Evolutionary conservation across 2,888 invertebrate genomes (phyloP), one percentile per base, ranked within the genome.

Genomic region (Oxystoma pomonae): DNA sequence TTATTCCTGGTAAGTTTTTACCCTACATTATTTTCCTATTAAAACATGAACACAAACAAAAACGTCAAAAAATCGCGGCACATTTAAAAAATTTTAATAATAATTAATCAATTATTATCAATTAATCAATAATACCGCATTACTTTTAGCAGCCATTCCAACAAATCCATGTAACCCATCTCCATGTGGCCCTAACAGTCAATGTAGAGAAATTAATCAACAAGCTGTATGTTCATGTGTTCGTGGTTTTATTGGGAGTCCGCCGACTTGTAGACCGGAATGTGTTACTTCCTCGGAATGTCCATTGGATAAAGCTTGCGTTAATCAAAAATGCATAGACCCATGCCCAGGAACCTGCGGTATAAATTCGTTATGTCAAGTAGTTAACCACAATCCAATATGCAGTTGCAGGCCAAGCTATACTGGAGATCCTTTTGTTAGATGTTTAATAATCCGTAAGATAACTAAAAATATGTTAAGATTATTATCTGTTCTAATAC

Each of bases 261-360:
- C 84, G 21, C 84, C 84, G 17, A 82, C 82, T 71, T 85, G 84
- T 71, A 76, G 82, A 69, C 84, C 84, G 2, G 83, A 85, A 75
- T 85, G 85, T 75, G 77, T 81, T n/a, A 81, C 82, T 58, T 85
- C 83, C 72, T 77, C 81, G 0, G 84, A 85, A 74, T 85, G 85
- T 71, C 74, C 82, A 1, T 79, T 82, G 63, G 78, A 83, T 72
- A 74, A 78, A 70, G 84, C 82, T 51, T 86, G 86, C 73, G 78
- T 81, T 16, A 70, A 74, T 53, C 77, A 86, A 71, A 86, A 87
- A 74, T 90, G 89, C 73, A 78, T 76, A 16, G 86, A 89, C 77
- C 88, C 88, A 49, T 89, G 89, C 71, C 83, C 84, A 35, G 86
- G 86, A 60, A 84, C 83, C 2, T 89, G 88, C 70, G 88, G 88